Evolutionary conservation across 2,888 invertebrate species (phyloP).

Genomic region (Chalcis sispes): DNA sequence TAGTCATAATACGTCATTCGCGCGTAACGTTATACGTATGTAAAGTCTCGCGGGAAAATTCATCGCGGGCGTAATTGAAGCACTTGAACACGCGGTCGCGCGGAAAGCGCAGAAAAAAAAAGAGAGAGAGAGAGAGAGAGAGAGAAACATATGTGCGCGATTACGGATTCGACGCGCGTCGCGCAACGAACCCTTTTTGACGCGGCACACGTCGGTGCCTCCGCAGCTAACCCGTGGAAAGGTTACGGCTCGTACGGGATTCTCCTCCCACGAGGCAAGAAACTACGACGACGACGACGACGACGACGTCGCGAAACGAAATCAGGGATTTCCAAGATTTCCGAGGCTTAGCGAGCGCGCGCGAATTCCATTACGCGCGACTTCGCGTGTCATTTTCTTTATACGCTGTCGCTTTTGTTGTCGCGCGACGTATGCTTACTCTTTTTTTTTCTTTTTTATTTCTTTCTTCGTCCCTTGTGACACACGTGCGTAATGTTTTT

Average conservation of each 20-base stretch:
- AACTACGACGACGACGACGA: neutral
- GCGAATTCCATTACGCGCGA: neutral
- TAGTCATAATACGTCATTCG: neutral
- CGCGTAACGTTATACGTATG: too few relatives aligned
- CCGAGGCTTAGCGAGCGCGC: constrained; percentile 39
- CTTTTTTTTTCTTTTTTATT: too few relatives aligned
- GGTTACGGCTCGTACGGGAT: constrained; percentile 10
- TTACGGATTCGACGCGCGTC: constrained; percentile 52
- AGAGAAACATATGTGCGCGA: too few relatives aligned
- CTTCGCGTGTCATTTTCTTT: too few relatives aligned
- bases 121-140: too few relatives aligned
- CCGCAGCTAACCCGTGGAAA: neutral
- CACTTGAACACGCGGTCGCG: constrained; percentile 39
- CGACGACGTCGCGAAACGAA: constrained; percentile 26
- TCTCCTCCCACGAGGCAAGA: neutral
- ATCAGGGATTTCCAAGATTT: constrained; percentile 50
- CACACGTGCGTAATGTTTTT: too few relatives aligned
- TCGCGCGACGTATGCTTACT: too few relatives aligned
- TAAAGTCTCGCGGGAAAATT: constrained; percentile 7
- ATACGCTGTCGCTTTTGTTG: too few relatives aligned
- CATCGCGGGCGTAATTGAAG: constrained; percentile 45
- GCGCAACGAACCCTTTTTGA: constrained; percentile 45
- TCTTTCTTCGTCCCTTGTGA: too few relatives aligned
- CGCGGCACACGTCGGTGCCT: constrained; percentile 15
- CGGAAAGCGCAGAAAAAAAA: constrained; percentile 34